A percentile compares a stretch with the other conserved stretches of the same genome.
phyloP scores from a whole-genome alignment of 2,113 vertebrate species.

The Misgurnus mizolepis region DNA sequence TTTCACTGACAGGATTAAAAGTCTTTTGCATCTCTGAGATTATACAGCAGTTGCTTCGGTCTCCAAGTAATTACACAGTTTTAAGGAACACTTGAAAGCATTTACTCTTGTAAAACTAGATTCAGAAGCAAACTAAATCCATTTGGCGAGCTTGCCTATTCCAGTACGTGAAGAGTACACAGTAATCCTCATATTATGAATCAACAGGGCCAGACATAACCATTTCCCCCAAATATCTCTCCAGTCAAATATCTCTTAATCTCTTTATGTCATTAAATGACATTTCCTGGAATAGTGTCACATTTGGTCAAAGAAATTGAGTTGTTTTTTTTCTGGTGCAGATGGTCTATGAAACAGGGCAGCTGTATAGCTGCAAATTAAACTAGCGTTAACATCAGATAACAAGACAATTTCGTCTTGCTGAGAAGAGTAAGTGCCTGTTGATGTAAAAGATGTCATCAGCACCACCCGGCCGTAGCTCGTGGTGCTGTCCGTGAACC shows the following conservation, averaged over 20 bases:
- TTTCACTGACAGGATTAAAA: not conserved
- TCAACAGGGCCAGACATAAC: slow-evolving; percentile 6
- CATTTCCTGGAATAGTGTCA: not conserved
- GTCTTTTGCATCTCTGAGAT: slow-evolving; percentile 1
- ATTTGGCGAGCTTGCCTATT: slow-evolving; percentile 2
- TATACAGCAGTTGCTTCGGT: not conserved
- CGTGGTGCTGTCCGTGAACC: not conserved
- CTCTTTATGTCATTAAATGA: not conserved
- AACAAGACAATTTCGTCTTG: not conserved
- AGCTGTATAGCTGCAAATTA: slow-evolving; percentile 20
- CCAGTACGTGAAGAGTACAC: not conserved
- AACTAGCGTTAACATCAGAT: slow-evolving; percentile 24
- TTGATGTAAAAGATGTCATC: slow-evolving; percentile 10
- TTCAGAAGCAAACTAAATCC: not conserved
- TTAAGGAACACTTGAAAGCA: not conserved
- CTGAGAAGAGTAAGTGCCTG: not conserved
- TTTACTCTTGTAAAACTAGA: not conserved
- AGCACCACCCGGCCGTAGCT: not conserved
- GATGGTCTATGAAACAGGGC: slow-evolving; percentile 15
- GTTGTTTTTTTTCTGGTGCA: slow-evolving; percentile 13
- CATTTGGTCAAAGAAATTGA: slow-evolving; percentile 33
- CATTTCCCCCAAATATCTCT: slow-evolving; percentile 2
- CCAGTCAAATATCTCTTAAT: not conserved
- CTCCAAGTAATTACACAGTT: slow-evolving; percentile 22
- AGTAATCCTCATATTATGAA: slow-evolving; percentile 3